Evolutionary conservation across 2,888 invertebrate genomes (phyloP).

Genomic region (Diachrysia chrysitis): DNA sequence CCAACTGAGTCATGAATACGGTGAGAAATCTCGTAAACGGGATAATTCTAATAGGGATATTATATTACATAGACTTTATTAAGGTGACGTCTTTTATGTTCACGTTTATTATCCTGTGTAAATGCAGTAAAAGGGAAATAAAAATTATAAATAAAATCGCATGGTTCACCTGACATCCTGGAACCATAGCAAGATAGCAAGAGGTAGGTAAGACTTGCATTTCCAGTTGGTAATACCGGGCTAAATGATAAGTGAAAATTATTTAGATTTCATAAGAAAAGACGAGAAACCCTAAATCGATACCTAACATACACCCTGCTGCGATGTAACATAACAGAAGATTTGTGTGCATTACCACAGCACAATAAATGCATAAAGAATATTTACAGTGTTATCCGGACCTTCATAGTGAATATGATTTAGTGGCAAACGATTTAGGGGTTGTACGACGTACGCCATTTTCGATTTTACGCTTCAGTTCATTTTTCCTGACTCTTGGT

Average conservation of each 20-base stretch:
- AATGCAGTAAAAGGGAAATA: neutral
- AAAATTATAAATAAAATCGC: neutral
- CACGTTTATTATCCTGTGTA: neutral
- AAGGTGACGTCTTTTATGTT: slow-evolving; percentile 29
- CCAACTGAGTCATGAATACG: slow-evolving; percentile 46
- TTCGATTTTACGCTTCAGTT: slow-evolving; percentile 83
- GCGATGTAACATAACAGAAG: slow-evolving; percentile 50
- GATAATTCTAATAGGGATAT: slow-evolving; percentile 49
- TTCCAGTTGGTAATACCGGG: too few relatives aligned
- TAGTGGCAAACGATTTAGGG: slow-evolving; percentile 81
- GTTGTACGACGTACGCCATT: slow-evolving; percentile 76
- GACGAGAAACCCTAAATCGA: neutral
- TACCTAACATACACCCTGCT: neutral
- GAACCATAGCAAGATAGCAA: too few relatives aligned
- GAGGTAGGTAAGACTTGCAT: too few relatives aligned
- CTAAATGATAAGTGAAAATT: neutral
- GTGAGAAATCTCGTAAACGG: slow-evolving; percentile 45
- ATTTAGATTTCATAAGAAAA: neutral
- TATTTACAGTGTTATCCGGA: slow-evolving; percentile 85
- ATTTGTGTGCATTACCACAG: slow-evolving; percentile 74
- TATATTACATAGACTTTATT: slow-evolving; percentile 38
- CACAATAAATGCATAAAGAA: slow-evolving; percentile 81
- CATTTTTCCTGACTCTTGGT: slow-evolving; percentile 68
- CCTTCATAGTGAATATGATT: slow-evolving; percentile 86
- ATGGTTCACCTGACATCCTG: too few relatives aligned